phyloP scores from a whole-genome alignment of 2,113 vertebrate species.

The Candoia aspera region DNA sequence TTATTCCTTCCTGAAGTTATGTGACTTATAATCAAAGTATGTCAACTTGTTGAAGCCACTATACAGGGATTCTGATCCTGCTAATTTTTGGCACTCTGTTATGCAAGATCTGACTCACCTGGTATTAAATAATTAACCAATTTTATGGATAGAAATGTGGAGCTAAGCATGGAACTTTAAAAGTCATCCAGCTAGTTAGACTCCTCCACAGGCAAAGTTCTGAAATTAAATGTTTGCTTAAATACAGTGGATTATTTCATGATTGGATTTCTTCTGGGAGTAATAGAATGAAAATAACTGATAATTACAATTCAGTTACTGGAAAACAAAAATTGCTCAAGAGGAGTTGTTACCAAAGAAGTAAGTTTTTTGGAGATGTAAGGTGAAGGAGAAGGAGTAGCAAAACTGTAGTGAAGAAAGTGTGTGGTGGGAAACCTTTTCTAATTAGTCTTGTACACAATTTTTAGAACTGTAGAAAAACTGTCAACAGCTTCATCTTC shows the following conservation, averaged over 20 bases:
- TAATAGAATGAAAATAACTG: not conserved
- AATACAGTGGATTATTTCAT: slow-evolving; percentile 1
- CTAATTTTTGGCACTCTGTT: not conserved
- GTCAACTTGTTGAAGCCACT: not conserved
- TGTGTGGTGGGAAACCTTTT: not conserved
- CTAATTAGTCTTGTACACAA: not conserved
- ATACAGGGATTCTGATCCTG: not conserved
- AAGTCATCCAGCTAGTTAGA: not conserved
- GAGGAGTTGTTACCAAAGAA: not conserved
- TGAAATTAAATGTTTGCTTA: slow-evolving; percentile 1
- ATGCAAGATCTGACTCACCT: not conserved
- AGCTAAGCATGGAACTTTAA: not conserved
- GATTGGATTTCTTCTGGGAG: not conserved
- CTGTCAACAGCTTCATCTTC: not conserved
- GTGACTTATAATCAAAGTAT: not conserved
- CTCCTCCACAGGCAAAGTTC: not conserved
- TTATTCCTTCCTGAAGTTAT: not conserved
- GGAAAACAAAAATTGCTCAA: not conserved
- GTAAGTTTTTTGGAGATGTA: not conserved
- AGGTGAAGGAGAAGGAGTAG: not conserved
- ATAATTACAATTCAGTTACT: not conserved
- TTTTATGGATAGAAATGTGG: not conserved
- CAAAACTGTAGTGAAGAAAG: not conserved
- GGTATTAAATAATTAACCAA: not conserved
- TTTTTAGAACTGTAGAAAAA: not conserved